Percentiles rank a stretch among this genome's conserved stretches.
Evolutionary conservation across 1,140 invertebrate species (phyloP).

Genomic region (Euschistus heros): DNA sequence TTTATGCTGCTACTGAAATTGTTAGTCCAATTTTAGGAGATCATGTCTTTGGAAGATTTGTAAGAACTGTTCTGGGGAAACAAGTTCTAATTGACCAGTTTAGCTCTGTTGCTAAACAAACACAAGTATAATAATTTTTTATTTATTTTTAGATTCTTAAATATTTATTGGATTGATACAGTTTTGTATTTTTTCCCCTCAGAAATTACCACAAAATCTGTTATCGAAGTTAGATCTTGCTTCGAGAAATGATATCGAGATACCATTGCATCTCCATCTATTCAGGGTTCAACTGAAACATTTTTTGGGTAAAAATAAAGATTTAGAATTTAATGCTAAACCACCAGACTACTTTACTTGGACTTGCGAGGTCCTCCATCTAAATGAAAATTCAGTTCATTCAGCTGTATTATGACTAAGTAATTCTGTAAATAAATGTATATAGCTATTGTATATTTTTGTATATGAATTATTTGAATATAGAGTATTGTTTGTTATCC

Average conservation of each 20-base stretch:
- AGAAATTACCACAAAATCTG: conserved; percentile 6
- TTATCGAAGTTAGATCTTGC: conserved; percentile 3
- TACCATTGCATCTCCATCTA: conserved; percentile 16
- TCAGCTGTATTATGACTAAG: too few relatives aligned
- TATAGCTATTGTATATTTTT: too few relatives aligned
- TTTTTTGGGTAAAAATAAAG: conserved; percentile 2
- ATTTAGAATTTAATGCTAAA: conserved; percentile 1
- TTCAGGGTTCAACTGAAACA: neutral
- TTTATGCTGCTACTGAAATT: conserved; percentile 1
- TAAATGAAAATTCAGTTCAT: too few relatives aligned
- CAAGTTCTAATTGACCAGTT: conserved; percentile 10
- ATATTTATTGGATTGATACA: neutral
- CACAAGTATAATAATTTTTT: neutral
- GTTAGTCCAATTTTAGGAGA: conserved; percentile 9
- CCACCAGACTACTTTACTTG: neutral
- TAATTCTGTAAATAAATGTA: too few relatives aligned
- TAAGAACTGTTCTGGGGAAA: conserved; percentile 4
- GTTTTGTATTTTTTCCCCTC: neutral
- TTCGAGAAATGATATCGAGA: conserved; percentile 6
- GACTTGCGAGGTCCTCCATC: neutral
- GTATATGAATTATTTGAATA: too few relatives aligned
- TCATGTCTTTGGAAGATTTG: conserved; percentile 6
- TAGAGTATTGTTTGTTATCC: too few relatives aligned
- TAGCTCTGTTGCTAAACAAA: neutral
- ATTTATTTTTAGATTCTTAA: neutral